A percentile compares a stretch with the other conserved stretches of the same genome.
phyloP scores from a whole-genome alignment of 2,113 vertebrate genomes.

The Coryphaenoides rupestris region DNA sequence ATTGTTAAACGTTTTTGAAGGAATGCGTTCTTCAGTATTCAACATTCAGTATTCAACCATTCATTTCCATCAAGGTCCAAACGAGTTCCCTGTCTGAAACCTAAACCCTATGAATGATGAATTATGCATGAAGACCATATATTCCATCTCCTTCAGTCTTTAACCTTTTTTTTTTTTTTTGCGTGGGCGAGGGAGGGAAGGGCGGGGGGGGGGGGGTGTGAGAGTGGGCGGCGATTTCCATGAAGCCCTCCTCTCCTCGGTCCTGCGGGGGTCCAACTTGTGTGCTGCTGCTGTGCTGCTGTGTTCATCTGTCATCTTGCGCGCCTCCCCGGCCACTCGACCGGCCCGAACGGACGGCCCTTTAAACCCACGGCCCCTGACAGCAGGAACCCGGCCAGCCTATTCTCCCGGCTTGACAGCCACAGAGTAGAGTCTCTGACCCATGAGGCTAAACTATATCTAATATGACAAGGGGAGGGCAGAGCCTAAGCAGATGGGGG shows the following conservation, averaged over 20 bases:
- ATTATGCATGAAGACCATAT: background rate
- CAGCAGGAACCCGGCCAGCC: conserved; percentile 80
- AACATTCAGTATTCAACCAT: background rate
- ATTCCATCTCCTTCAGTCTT: conserved; percentile 1
- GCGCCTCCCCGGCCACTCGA: conserved; percentile 66
- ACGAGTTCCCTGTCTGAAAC: background rate
- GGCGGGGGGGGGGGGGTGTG: conserved; percentile 7
- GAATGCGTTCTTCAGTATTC: conserved; percentile 1
- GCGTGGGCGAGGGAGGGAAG: no score
- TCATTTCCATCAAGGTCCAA: no score
- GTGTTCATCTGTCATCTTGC: conserved; percentile 65
- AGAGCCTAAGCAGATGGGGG: conserved; percentile 36
- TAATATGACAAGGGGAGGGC: conserved; percentile 60
- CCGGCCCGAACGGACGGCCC: conserved; percentile 68
- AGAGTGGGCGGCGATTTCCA: conserved; percentile 4
- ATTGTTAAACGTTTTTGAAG: no score
- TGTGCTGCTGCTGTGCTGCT: conserved; percentile 72
- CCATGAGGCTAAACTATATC: conserved; percentile 70
- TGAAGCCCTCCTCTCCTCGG: conserved; percentile 22
- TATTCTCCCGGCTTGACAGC: conserved; percentile 74
- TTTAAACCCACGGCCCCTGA: conserved; percentile 64
- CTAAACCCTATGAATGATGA: background rate
- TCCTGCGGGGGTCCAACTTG: conserved; percentile 40
- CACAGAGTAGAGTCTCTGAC: conserved; percentile 78
- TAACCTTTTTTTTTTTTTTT: conserved; percentile 3